Percentiles rank a stretch among this genome's conserved stretches.
Conservation (phyloP, 2,113 vertebrate species). For the Orycteropus afer region DNA sequence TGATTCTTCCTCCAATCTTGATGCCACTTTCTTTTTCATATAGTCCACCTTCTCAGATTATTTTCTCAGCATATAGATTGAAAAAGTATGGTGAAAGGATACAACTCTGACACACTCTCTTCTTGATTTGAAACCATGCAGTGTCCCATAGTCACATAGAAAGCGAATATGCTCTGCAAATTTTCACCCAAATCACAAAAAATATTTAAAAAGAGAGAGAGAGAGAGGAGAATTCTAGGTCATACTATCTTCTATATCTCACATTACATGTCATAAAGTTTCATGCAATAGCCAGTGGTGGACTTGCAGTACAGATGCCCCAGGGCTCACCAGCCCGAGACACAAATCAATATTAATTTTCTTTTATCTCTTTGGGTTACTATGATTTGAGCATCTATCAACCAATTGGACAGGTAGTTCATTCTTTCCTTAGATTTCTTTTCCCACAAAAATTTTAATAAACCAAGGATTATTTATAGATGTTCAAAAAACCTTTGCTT, state of each 20-base stretch:
- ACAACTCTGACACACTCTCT: no score
- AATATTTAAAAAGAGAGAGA: no score
- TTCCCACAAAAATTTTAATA: not conserved
- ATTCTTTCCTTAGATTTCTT: not conserved
- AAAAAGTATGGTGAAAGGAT: no score
- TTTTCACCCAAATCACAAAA: no score
- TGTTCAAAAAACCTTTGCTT: not conserved
- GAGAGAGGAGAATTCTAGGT: no score
- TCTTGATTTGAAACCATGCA: no score
- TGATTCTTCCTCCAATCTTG: no score
- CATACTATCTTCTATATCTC: not conserved
- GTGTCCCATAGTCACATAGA: no score
- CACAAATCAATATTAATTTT: not conserved
- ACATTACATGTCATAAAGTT: fast-evolving
- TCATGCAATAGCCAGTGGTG: not conserved
- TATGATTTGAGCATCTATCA: not conserved
- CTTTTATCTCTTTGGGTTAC: not conserved
- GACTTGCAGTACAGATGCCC: fast-evolving
- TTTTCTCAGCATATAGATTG: no score
- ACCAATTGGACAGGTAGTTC: not conserved
- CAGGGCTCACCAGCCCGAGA: not conserved
- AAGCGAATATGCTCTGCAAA: no score
- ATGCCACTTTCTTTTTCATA: no score
- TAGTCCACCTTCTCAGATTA: no score
- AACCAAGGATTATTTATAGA: not conserved